phyloP scores from a whole-genome alignment of 2,113 vertebrate genomes.

The Tragulus kanchil region DNA sequence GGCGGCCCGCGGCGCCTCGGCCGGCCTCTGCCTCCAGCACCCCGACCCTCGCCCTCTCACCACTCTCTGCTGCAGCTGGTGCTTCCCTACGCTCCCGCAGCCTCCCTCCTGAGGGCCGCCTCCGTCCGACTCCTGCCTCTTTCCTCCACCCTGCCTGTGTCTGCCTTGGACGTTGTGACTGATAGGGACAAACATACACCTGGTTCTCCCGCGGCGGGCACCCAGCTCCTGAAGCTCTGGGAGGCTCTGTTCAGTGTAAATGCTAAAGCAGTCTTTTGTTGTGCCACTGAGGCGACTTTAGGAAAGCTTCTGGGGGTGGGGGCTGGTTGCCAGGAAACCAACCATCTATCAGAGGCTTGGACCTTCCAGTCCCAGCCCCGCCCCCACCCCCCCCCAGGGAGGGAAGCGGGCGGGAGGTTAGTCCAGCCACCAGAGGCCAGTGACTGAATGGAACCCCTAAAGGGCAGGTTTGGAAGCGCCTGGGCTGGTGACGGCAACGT shows the following conservation, averaged over 20 bases:
- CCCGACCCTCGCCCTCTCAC: too few relatives aligned
- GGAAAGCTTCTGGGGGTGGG: background rate
- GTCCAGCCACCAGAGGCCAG: background rate
- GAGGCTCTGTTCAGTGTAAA: background rate
- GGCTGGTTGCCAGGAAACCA: background rate
- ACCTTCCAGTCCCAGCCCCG: background rate
- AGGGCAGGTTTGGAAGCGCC: background rate
- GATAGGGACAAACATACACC: background rate
- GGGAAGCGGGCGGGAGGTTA: background rate
- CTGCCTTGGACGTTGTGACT: background rate
- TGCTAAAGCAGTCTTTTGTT: background rate
- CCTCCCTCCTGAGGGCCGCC: background rate
- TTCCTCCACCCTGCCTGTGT: fast-evolving
- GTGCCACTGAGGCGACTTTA: background rate
- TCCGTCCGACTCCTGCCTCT: fast-evolving
- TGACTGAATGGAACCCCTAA: background rate
- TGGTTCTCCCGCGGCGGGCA: background rate
- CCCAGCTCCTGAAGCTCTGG: background rate
- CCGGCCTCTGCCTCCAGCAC: too few relatives aligned
- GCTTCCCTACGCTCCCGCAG: background rate
- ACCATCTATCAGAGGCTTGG: background rate
- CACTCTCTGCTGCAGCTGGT: too few relatives aligned
- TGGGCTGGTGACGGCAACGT: fast-evolving
- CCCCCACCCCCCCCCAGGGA: background rate
- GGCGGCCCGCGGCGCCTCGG: too few relatives aligned